Percentiles rank a stretch among this genome's conserved stretches.
Conservation (phyloP, 2,888 invertebrate genomes). For the Zaprionus lineosus region DNA sequence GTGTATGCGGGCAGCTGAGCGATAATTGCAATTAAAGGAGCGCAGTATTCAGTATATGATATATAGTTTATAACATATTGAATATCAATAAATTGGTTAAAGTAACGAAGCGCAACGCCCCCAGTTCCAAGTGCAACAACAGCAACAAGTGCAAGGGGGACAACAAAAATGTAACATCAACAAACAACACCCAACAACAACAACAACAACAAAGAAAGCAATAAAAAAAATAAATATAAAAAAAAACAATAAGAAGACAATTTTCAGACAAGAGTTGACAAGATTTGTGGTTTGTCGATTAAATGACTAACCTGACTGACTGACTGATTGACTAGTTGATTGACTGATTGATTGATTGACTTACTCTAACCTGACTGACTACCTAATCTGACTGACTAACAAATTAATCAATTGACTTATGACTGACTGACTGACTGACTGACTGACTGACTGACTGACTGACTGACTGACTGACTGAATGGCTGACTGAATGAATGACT, state of each 20-base stretch:
- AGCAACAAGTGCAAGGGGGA: constrained; percentile 8
- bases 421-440: background rate
- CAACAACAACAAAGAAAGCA: constrained; percentile 10
- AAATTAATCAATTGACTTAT: no score
- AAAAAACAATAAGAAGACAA: constrained; percentile 22
- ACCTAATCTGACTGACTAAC: background rate
- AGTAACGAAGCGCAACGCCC: constrained; percentile 69
- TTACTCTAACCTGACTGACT: no score
- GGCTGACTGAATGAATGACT: background rate
- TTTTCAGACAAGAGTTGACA: constrained; percentile 35
- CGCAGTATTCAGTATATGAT: constrained; percentile 34
- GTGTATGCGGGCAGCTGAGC: background rate
- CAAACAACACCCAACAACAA: constrained; percentile 13
- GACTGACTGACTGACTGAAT: background rate
- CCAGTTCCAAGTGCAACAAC: constrained; percentile 9
- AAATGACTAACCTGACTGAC: background rate
- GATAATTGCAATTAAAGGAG: constrained; percentile 44
- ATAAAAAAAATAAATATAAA: constrained; percentile 31
- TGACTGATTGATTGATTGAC: background rate
- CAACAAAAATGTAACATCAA: background rate
- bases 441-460: background rate
- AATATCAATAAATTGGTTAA: constrained; percentile 65
- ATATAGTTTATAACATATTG: constrained; percentile 56
- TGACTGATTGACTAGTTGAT: background rate
- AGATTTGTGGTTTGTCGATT: constrained; percentile 32